Evolutionary conservation across 2,888 invertebrate species (phyloP).

Genomic region (Erebia palarica): DNA sequence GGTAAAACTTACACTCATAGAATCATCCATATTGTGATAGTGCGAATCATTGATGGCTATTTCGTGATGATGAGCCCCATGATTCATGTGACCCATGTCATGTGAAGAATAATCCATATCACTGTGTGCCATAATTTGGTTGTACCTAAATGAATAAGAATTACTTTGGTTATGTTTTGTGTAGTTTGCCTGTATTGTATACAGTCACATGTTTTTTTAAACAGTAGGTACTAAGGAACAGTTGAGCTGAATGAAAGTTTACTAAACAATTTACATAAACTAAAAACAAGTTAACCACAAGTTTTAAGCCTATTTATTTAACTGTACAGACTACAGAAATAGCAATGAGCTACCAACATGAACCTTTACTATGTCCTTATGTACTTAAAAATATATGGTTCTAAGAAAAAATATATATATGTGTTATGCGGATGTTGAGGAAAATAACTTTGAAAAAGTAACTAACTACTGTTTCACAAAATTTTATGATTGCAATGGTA

Average conservation of each 20-base stretch:
- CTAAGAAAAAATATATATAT: too few species aligned
- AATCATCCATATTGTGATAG: slow-evolving; percentile 46
- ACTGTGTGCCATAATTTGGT: slow-evolving; percentile 42
- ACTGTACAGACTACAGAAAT: neutral
- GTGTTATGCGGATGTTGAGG: too few species aligned
- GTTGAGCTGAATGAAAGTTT: slow-evolving; percentile 40
- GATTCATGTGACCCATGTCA: slow-evolving; percentile 40
- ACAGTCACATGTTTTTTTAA: slow-evolving; percentile 32
- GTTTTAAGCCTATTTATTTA: slow-evolving; percentile 6
- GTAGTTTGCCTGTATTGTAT: slow-evolving; percentile 4
- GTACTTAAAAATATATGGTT: too few species aligned
- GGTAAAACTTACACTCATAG: slow-evolving; percentile 46
- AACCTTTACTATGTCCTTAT: too few species aligned
- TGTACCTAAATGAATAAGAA: slow-evolving; percentile 13
- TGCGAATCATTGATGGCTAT: slow-evolving; percentile 48
- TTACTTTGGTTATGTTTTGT: slow-evolving; percentile 15
- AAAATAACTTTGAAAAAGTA: neutral
- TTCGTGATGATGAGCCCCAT: slow-evolving; percentile 31
- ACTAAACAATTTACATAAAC: slow-evolving; percentile 40
- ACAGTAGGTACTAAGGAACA: slow-evolving; percentile 26
- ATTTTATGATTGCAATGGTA: neutral
- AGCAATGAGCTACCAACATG: too few species aligned
- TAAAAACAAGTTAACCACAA: slow-evolving; percentile 38
- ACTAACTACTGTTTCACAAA: neutral
- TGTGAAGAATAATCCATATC: slow-evolving; percentile 54